Evolutionary conservation across 2,797 vertebrate genomes (phyloP), one percentile per base, ranked within the genome.

Genomic region (Lepilemur septentrionalis): DNA sequence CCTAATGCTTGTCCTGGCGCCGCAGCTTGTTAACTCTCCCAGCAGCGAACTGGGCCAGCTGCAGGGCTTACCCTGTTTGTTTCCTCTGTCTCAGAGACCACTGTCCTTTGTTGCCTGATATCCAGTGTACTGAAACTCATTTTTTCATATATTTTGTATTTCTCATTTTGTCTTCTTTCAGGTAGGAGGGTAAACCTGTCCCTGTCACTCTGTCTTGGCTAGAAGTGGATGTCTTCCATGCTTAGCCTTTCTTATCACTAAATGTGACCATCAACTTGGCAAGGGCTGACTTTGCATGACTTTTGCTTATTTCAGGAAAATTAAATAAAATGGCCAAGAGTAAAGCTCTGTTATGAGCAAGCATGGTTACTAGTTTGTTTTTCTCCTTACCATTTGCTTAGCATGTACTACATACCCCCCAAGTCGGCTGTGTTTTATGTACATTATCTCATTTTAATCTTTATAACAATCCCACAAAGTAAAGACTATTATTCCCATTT

Each of bases 231-330:
- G 10, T 35, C 73, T 14, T 23, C 48, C 25, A 72, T 3, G 86
- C 63, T 87, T 69, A 46, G 20, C 41, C 20, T 43, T 78, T 65
- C 22, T 55, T 41, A 55, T 46, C 52, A 87, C 17, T 43, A 23
- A 22, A 43, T 5, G 7, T n/a, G 17, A 43, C 32, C 79, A 70
- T 52, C 22, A 63, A 32, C 55, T 65, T 82, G 35, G 38, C 52
- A 30, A 83, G 12, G 30, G 13, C 5, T 75, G 72, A 57, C 43
- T 67, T n/a, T 61, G 35, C 61, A 32, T 76, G 46, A 63, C 25
- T 30, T 78, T 43, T 72, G 43, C 38, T 46, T 82, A 59, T 80
- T 93, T 92, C 91, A 78, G 78, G 52, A 91, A 87, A 89, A 52
- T 84, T 6, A 85, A 46, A 50, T 52, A 38, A 76, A 87, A 35